These are phyloP conservation scores for Cyphomyrus discorhynchus DNA, from an alignment of 2,113 vertebrate species.

Conservation along the genomic window DNA sequence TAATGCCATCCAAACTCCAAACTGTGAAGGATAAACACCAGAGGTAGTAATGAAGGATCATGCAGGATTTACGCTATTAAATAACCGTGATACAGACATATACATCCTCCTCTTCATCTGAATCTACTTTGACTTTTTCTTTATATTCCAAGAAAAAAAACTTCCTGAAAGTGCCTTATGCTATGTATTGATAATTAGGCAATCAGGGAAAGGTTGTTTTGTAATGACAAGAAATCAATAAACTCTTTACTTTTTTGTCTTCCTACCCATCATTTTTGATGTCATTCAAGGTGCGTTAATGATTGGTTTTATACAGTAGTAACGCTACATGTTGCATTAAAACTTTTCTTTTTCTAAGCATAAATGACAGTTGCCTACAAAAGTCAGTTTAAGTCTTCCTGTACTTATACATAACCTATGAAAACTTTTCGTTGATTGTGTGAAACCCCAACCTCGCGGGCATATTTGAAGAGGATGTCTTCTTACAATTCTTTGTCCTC, in stretches of 20 bases:
- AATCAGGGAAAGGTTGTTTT: background rate
- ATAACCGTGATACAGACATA: background rate
- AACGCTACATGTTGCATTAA: background rate
- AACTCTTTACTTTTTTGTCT: background rate
- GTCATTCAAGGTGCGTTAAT: background rate
- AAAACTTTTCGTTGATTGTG: background rate
- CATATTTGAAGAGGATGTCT: background rate
- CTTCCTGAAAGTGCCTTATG: background rate
- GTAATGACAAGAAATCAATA: background rate
- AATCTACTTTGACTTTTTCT: background rate
- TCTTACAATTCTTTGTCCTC: constrained; percentile 58
- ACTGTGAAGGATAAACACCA: background rate
- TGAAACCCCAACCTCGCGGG: background rate
- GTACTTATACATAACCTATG: background rate
- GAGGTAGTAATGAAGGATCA: background rate
- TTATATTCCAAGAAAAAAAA: background rate
- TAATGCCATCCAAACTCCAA: background rate
- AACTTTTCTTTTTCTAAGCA: background rate
- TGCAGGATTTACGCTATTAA: background rate
- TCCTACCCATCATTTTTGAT: background rate
- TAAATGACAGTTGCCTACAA: background rate
- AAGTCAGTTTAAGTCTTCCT: constrained; percentile 47
- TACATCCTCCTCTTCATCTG: background rate
- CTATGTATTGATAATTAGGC: background rate
- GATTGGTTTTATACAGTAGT: background rate